Conservation (phyloP, 2,888 invertebrate genomes). For the Sycophila texana region DNA sequence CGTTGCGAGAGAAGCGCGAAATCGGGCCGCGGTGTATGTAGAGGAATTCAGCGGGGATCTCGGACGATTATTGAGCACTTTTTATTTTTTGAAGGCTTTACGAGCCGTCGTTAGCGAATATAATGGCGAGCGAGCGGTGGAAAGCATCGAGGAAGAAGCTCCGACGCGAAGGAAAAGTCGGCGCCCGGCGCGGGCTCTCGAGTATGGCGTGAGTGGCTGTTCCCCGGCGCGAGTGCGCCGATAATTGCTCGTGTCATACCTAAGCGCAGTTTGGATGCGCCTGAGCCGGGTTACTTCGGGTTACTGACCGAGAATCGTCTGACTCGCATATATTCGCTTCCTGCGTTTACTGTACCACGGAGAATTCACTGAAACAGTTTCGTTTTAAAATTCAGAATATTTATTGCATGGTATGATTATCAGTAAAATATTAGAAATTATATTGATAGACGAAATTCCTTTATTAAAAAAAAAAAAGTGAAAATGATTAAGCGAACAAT, state of each 20-base stretch:
- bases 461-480: no score
- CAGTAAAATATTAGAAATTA: no score
- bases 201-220: neutral
- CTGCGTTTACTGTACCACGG: no score
- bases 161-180: neutral
- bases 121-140: constrained; percentile 8
- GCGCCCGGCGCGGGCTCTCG: no score
- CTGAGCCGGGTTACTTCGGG: neutral
- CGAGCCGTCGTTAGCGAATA: constrained; percentile 45
- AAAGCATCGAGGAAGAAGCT: neutral
- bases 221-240: neutral
- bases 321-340: no score
- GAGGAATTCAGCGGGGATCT: constrained; percentile 28
- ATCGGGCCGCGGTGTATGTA: constrained; percentile 14
- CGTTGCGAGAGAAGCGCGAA: neutral
- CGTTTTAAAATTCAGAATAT: no score
- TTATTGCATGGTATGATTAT: no score
- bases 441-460: no score
- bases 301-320: neutral
- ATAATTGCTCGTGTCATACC: neutral
- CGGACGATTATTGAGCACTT: constrained; percentile 39
- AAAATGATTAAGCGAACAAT: no score
- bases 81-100: constrained; percentile 42
- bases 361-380: no score
- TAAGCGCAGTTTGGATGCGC: neutral